Evolutionary conservation across 30 jellyfish, hydroid and myxozoan genomes (phyloP), one percentile per base, ranked within the genome.

Genomic region (Hydractinia echinata): DNA sequence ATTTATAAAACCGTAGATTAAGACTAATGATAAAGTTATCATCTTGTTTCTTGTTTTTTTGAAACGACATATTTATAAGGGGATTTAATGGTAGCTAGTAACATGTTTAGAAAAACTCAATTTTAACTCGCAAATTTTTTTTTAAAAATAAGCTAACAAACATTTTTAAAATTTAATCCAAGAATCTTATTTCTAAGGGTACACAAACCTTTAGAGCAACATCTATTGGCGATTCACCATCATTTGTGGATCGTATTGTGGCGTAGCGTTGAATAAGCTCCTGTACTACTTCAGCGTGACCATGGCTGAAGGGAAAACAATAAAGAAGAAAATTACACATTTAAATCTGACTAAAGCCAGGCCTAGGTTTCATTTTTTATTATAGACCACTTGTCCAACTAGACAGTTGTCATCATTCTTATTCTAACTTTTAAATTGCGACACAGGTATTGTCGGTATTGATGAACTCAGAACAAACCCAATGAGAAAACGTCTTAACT

Each of bases 241-340:
- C 95, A 69, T 66, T 55, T 71, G 52, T 77, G 5, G 58, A 19
- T 10, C 77, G 73, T 14, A 86, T 49, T 58, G 14, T 61, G 6
- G 96, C 98, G 18, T 95, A 92, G 50, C 79, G 76, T 39, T 55
- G 49, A 13, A 92, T 82, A 79, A 92, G 81, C 20, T 73, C 85
- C 53, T 72, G 44, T 5, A 87, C 98, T 11, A 86, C 76, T 19
- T 81, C 89, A 9, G 96, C 89, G 54, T 92, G 98, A 1, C 96
- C 98, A 87, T 92, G 96, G 54, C 98, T 92, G 64, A 15, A 61
- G 54, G 30, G 0, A n/a, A 77, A 78, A 19, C 18, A 7, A 20
- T 67, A 19, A 11, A 73, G 51, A 73, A 11, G 79, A 68, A 21
- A 16, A 16, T 68, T 68, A 11, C n/a, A 10, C 2, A 58, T 16